Conservation (phyloP, 2,888 invertebrate species). For the Pollenia amentaria region DNA sequence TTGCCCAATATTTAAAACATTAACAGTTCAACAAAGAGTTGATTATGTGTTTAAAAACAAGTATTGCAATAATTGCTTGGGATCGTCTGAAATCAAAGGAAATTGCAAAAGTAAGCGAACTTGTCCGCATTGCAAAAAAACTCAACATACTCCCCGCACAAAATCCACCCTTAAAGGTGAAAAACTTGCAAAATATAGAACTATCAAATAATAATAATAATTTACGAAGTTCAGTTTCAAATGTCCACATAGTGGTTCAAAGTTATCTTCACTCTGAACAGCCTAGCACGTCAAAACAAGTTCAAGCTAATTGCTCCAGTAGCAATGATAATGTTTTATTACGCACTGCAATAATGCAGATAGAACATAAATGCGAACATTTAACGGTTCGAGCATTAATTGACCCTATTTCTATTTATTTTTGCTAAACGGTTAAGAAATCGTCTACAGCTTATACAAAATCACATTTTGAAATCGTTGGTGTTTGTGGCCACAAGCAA, state of each 20-base stretch:
- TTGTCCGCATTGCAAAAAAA: conserved; percentile 12
- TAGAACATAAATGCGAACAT: not conserved
- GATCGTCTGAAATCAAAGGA: not conserved
- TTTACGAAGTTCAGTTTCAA: too few relatives aligned
- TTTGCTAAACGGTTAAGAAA: not conserved
- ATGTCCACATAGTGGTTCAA: not conserved
- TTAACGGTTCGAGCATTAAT: not conserved
- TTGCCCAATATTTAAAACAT: conserved; percentile 1
- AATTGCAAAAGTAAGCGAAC: conserved; percentile 27
- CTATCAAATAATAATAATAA: too few relatives aligned
- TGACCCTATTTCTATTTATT: conserved; percentile 12
- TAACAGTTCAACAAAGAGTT: conserved; percentile 23
- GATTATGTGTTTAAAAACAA: conserved; percentile 21
- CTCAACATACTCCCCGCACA: not conserved
- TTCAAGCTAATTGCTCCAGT: not conserved
- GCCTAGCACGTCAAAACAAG: not conserved
- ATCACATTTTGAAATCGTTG: not conserved
- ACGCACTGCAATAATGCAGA: conserved; percentile 17
- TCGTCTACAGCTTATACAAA: too few relatives aligned
- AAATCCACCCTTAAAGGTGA: not conserved
- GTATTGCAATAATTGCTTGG: conserved; percentile 1
- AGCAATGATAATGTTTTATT: conserved; percentile 1
- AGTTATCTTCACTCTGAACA: not conserved
- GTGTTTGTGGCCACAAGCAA: not conserved
- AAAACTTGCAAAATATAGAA: not conserved